phyloP scores from a whole-genome alignment of 2,113 vertebrate species.

The Psittacus erithacus region DNA sequence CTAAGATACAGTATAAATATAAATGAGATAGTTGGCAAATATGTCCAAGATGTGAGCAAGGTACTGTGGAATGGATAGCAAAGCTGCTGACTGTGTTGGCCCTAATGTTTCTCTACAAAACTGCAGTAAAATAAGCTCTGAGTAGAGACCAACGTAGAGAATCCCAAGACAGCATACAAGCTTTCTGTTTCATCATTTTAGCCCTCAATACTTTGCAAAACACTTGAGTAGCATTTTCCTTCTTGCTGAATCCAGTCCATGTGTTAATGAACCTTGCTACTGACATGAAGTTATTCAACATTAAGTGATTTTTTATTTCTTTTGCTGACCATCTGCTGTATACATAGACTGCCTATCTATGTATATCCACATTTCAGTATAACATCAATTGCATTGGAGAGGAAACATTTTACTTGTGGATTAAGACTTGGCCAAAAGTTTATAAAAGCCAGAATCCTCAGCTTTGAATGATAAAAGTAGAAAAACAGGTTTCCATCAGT shows the following conservation, averaged over 20 bases:
- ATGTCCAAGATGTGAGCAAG: not conserved
- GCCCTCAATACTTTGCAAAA: not conserved
- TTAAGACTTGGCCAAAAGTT: not conserved
- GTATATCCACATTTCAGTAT: not conserved
- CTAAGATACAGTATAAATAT: constrained; percentile 1
- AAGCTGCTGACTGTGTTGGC: not conserved
- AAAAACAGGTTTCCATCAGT: constrained; percentile 13
- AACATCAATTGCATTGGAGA: not conserved
- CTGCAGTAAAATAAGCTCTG: not conserved
- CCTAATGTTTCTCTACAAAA: not conserved
- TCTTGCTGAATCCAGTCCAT: constrained; percentile 12
- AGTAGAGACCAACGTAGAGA: not conserved
- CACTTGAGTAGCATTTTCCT: constrained; percentile 15
- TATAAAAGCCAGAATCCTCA: not conserved
- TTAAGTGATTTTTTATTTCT: constrained; percentile 32
- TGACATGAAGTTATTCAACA: not conserved
- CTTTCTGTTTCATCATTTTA: constrained; percentile 14
- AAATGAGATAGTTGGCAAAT: not conserved
- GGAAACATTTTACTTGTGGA: not conserved
- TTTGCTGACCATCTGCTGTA: constrained; percentile 4
- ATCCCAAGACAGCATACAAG: not conserved
- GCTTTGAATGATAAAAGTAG: not conserved
- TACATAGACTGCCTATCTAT: not conserved
- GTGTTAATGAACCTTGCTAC: constrained; percentile 32
- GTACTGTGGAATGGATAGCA: not conserved